Conservation (phyloP, 1,140 invertebrate species). For the Scylla paramamosain region DNA sequence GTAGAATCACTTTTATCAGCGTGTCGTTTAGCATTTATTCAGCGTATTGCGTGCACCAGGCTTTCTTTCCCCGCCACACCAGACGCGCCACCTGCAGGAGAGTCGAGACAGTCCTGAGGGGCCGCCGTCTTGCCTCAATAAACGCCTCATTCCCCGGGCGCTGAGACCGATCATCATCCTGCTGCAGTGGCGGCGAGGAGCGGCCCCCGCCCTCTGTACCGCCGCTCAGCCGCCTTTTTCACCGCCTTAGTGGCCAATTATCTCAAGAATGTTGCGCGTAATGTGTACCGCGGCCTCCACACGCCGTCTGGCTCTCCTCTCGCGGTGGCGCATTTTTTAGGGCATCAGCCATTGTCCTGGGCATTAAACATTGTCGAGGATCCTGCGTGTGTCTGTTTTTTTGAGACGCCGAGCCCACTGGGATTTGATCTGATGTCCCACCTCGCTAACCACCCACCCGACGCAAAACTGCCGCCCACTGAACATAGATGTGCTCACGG, state of each 20-base stretch:
- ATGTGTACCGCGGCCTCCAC: neutral
- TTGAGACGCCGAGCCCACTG: neutral
- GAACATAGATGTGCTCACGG: neutral
- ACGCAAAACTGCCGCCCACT: neutral
- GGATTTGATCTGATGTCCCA: neutral
- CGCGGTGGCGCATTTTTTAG: slow-evolving; percentile 21
- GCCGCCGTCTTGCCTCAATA: neutral
- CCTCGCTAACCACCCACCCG: neutral
- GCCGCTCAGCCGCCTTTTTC: slow-evolving; percentile 22
- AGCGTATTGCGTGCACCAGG: neutral
- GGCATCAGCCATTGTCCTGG: slow-evolving; percentile 47
- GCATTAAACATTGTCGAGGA: slow-evolving; percentile 42
- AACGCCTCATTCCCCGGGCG: neutral
- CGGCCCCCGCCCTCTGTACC: neutral
- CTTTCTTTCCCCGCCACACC: neutral
- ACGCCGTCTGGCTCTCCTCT: neutral
- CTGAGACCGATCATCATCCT: neutral
- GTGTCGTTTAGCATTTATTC: too few relatives aligned
- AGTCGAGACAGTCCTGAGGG: neutral
- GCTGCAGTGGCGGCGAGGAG: neutral
- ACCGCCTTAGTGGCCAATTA: slow-evolving; percentile 53
- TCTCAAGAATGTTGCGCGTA: slow-evolving; percentile 51
- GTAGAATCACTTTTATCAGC: too few relatives aligned
- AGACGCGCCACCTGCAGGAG: neutral
- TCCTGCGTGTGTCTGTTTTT: slow-evolving; percentile 38